Evolutionary conservation across 2,797 vertebrate genomes (phyloP), one percentile per base, ranked within the genome.

Genomic region (Cynodonichthys magdalenae): DNA sequence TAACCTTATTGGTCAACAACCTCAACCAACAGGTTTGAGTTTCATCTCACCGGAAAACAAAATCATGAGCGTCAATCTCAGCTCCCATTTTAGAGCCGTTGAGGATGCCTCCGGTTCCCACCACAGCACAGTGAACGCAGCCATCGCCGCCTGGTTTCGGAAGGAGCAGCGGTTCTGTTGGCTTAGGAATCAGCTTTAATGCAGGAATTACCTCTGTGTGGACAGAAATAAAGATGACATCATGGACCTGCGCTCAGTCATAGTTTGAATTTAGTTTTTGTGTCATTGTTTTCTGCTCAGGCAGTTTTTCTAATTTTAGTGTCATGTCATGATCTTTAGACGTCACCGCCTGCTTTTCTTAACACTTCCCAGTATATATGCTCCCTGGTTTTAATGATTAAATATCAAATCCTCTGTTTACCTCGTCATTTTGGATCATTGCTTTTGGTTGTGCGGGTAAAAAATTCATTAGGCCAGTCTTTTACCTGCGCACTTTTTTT

Each of bases 61-160:
- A 95, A 75, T 97, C 92, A 0, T 98, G 96, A 10, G 91, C 76
- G 64, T 98, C 95, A 2, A 96, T 97, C 77, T 96, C 95, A 52
- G 73, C 76, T 61, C 96, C 96, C 91, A 90, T 78, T 28, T 56
- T 86, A 2, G 96, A 98, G 69, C 92, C 90, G 9, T 94, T 95
- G 62, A 98, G 53, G 68, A 98, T 96, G 29, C 95, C 96, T 0
- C 86, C 94, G 0, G 90, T 92, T 14, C 87, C 96, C 73, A 97
- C 95, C 0, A 97, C 95, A 0, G 96, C 96, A 36, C 96, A 98
- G 74, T 80, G 90, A 55, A 95, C 39, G 34, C 96, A 97, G 0
- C 34, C 74, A 1, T 69, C 42, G 0, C 84, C 53, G 0, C 44
- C 0, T 0, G 76, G 83, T 0, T 72, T 81, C 1, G 65, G 90